Percentiles rank a stretch among this genome's conserved stretches.
Evolutionary conservation across 2,888 invertebrate species (phyloP).

Genomic region (Neelides folsomi): DNA sequence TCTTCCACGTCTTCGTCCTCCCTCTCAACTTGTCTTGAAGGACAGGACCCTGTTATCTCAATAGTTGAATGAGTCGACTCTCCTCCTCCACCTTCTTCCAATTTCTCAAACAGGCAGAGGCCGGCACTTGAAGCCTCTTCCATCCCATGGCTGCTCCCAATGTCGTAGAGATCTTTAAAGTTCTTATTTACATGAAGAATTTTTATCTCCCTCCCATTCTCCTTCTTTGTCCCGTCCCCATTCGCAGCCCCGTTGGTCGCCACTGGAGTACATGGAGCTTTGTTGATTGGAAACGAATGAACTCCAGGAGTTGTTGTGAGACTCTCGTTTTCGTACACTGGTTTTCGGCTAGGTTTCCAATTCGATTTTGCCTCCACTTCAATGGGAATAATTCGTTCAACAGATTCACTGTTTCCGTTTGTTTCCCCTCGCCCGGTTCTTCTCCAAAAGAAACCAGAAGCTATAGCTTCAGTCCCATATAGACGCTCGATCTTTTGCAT

Average conservation of each 20-base stretch:
- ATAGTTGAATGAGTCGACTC: no score
- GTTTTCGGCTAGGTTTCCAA: no score
- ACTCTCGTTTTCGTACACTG: no score
- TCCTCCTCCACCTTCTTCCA: no score
- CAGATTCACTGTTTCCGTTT: neutral
- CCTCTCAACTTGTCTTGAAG: neutral
- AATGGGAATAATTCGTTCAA: constrained; percentile 23
- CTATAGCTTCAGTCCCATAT: constrained; percentile 74
- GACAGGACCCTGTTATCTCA: no score
- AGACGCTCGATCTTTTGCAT: constrained; percentile 76
- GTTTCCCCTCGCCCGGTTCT: constrained; percentile 3
- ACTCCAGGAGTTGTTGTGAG: neutral
- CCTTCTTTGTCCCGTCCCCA: constrained; percentile 5
- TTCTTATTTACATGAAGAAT: constrained; percentile 13
- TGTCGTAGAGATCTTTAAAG: constrained; percentile 4
- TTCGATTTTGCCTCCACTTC: constrained; percentile 10
- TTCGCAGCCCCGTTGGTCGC: constrained; percentile 7
- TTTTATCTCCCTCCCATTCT: constrained; percentile 3
- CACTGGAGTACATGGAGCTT: neutral
- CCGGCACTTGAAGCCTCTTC: constrained; percentile 3
- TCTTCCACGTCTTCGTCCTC: constrained; percentile 41
- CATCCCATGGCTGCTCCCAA: neutral
- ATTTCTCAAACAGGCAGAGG: no score
- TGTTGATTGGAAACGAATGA: neutral
- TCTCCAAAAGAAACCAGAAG: constrained; percentile 67